These are phyloP conservation scores for Ligdia adustata DNA, from an alignment of 2,888 invertebrate species.

Conservation along the genomic window DNA sequence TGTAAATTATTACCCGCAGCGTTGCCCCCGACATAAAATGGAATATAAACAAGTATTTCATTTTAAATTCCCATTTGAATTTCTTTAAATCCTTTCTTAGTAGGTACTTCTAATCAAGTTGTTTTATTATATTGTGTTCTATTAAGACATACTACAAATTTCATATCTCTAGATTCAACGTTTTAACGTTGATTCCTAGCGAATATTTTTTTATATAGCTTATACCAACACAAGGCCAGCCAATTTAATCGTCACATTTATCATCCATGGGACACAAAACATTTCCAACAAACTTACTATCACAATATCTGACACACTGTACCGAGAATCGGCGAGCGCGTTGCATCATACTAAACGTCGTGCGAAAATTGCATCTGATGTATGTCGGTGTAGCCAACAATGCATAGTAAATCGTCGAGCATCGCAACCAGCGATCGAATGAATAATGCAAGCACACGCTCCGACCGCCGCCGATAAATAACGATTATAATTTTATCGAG, in stretches of 20 bases:
- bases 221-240: too few relatives aligned
- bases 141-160: too few relatives aligned
- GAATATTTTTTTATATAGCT: too few relatives aligned
- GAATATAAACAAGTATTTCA: too few relatives aligned
- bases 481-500: slow-evolving; percentile 80
- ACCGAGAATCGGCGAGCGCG: slow-evolving; percentile 40
- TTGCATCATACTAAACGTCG: slow-evolving; percentile 52
- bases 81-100: too few relatives aligned
- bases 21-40: too few relatives aligned
- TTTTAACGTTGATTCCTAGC: too few relatives aligned
- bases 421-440: slow-evolving; percentile 59
- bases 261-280: slow-evolving; percentile 2
- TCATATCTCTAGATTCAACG: too few relatives aligned
- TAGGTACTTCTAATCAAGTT: too few relatives aligned
- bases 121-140: too few relatives aligned
- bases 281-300: slow-evolving; percentile 14
- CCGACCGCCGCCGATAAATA: slow-evolving; percentile 64
- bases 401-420: slow-evolving; percentile 66
- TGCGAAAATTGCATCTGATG: slow-evolving; percentile 49
- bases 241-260: not conserved
- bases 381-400: slow-evolving; percentile 50
- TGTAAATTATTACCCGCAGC: too few relatives aligned
- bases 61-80: too few relatives aligned
- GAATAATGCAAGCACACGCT: slow-evolving; percentile 77
- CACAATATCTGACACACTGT: slow-evolving; percentile 34